Evolutionary conservation across 2,888 invertebrate genomes (phyloP).

Genomic region (Petrophora chlorosata): DNA sequence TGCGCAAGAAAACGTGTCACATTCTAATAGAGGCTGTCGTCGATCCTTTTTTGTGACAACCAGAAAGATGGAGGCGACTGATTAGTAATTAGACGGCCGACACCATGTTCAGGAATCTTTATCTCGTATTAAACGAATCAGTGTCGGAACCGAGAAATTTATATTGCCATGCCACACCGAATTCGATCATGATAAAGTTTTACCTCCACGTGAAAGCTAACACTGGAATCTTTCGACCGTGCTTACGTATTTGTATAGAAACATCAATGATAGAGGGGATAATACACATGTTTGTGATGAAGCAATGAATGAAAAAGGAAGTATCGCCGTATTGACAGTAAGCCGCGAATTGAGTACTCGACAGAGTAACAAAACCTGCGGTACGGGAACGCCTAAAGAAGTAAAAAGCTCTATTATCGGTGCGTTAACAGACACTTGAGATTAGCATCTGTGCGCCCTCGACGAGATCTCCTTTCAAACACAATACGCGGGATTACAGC

Average conservation of each 20-base stretch:
- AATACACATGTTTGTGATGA: constrained; percentile 34
- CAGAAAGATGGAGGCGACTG: constrained; percentile 69
- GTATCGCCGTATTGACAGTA: constrained; percentile 64
- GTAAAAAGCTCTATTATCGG: constrained; percentile 76
- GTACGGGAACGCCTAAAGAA: constrained; percentile 69
- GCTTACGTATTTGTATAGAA: constrained; percentile 27
- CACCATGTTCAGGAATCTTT: constrained; percentile 76
- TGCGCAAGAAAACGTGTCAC: constrained; percentile 61
- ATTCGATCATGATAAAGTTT: constrained; percentile 29
- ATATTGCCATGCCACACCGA: constrained; percentile 49
- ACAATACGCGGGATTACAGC: constrained; percentile 77
- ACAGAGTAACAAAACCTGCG: constrained; percentile 61
- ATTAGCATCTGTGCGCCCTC: constrained; percentile 80
- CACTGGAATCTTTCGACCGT: constrained; percentile 24
- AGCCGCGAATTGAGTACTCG: constrained; percentile 58
- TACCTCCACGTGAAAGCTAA: constrained; percentile 14
- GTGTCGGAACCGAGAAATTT: constrained; percentile 56
- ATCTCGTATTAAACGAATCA: constrained; percentile 64
- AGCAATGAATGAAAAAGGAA: constrained; percentile 56
- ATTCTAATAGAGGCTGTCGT: constrained; percentile 70
- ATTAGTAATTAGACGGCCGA: constrained; percentile 81
- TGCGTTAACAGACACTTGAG: constrained; percentile 83
- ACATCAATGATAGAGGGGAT: constrained; percentile 34
- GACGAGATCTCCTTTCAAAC: constrained; percentile 70
- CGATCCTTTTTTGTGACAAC: constrained; percentile 68